Evolutionary conservation across 2,888 invertebrate species (phyloP), one percentile per base, ranked within the genome.

Genomic region (Branchellion lobata): DNA sequence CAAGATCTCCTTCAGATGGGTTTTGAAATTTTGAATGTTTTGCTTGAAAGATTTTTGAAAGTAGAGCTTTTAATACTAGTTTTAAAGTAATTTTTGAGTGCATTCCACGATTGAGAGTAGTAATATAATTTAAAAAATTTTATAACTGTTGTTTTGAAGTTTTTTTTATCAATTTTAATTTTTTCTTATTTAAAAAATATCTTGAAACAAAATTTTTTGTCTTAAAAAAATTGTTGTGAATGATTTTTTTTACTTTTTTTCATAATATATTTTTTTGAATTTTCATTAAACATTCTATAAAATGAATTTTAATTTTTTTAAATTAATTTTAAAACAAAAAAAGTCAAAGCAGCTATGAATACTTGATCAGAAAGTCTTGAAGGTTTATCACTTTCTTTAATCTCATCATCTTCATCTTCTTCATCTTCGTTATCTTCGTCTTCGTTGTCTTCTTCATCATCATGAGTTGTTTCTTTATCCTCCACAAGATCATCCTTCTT

Each of bases 1-100:
- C 82, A 96, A 90, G 84, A 96, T 96, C 91, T 96, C 94, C 90
- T 91, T 71, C 24, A 29, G 21, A 18, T n/a, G n/a, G n/a, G n/a
- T n/a, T n/a, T n/a, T n/a, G n/a, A n/a, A n/a, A n/a, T n/a, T n/a
- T n/a, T n/a, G n/a, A n/a, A n/a, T n/a, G n/a, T n/a, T n/a, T n/a
- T n/a, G n/a, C n/a, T n/a, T n/a, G n/a, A n/a, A n/a, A n/a, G n/a
- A n/a, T n/a, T n/a, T n/a, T n/a, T n/a, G n/a, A n/a, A n/a, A n/a
- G n/a, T n/a, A n/a, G n/a, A n/a, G n/a, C n/a, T n/a, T n/a, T n/a
- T n/a, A n/a, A n/a, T n/a, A n/a, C n/a, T n/a, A n/a, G n/a, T n/a
- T n/a, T n/a, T n/a, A n/a, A n/a, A n/a, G n/a, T n/a, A n/a, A n/a
- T n/a, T n/a, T n/a, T n/a, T n/a, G n/a, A n/a, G n/a, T n/a, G n/a